Evolutionary conservation across 2,888 invertebrate genomes (phyloP).

Genomic region (Taenaris catops): DNA sequence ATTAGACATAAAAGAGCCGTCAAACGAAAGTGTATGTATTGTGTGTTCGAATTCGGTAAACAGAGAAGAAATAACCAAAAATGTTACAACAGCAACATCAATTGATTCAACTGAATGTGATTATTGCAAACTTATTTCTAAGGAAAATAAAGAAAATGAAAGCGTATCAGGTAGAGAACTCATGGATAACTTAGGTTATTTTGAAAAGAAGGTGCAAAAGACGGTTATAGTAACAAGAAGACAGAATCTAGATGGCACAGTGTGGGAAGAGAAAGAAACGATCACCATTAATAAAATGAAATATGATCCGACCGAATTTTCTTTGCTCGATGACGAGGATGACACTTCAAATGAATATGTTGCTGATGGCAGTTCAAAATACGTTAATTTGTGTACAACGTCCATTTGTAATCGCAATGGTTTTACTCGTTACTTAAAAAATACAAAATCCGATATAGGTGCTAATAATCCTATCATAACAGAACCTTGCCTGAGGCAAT

Average conservation of each 20-base stretch:
- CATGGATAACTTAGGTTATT: conserved; percentile 31
- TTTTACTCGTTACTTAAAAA: conserved; percentile 18
- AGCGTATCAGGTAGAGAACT: background rate
- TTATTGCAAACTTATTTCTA: conserved; percentile 4
- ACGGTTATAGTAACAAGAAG: conserved; percentile 35
- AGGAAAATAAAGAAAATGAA: conserved; percentile 6
- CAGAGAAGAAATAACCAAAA: background rate
- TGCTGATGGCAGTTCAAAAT: conserved; percentile 19
- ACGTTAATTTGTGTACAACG: conserved; percentile 22
- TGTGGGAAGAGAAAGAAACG: conserved; percentile 35
- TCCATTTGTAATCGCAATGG: conserved; percentile 20
- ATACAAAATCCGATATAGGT: conserved; percentile 23
- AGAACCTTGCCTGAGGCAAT: conserved; percentile 20
- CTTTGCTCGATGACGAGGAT: conserved; percentile 24
- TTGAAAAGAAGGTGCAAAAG: conserved; percentile 34
- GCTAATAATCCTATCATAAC: conserved; percentile 9
- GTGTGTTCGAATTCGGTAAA: conserved; percentile 1
- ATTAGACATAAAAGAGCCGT: conserved; percentile 6
- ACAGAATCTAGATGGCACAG: conserved; percentile 35
- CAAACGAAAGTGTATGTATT: conserved; percentile 13
- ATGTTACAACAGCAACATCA: background rate
- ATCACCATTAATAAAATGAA: conserved; percentile 30
- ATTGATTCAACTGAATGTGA: background rate
- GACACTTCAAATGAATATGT: conserved; percentile 23
- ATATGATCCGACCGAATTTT: conserved; percentile 29